Conservation (phyloP, 2,797 vertebrate species). For the Pangasius djambal region DNA sequence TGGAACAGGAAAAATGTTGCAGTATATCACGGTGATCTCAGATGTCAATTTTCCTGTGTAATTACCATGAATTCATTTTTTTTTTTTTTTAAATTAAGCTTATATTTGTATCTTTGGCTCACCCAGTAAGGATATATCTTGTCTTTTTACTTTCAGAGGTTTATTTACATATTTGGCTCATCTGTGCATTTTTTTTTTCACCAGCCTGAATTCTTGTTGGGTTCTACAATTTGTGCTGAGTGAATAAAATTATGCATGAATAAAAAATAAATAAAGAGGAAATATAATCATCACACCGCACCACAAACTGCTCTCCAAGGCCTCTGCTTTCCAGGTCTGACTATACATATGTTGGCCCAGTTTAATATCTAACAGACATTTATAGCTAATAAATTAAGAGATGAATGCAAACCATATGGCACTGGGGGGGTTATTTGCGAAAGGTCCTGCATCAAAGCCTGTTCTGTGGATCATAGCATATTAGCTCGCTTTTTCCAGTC, state of each 20-base stretch:
- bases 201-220: conserved; percentile 31
- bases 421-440: conserved; percentile 95
- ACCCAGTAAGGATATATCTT: conserved; percentile 28
- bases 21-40: conserved; percentile 67
- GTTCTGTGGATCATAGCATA: conserved; percentile 95
- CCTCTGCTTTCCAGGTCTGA: conserved; percentile 86
- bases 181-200: neutral
- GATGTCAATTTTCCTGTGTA: conserved; percentile 56
- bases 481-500: conserved; percentile 99
- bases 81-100: conserved; percentile 50
- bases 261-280: conserved; percentile 56
- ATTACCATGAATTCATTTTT: conserved; percentile 68
- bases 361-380: conserved; percentile 97
- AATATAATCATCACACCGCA: conserved; percentile 87
- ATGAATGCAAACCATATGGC: conserved; percentile 99
- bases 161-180: conserved; percentile 71
- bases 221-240: conserved; percentile 56
- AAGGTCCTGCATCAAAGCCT: conserved; percentile 97
- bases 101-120: conserved; percentile 50
- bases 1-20: conserved; percentile 59
- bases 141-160: conserved; percentile 12
- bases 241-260: conserved; percentile 44
- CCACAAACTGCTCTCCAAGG: conserved; percentile 85
- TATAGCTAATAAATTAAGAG: conserved; percentile 99
- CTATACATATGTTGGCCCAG: conserved; percentile 91